A percentile compares a stretch with the other conserved stretches of the same genome.
Evolutionary conservation across 2,888 invertebrate genomes (phyloP).

Genomic region (Mythimna pallens): DNA sequence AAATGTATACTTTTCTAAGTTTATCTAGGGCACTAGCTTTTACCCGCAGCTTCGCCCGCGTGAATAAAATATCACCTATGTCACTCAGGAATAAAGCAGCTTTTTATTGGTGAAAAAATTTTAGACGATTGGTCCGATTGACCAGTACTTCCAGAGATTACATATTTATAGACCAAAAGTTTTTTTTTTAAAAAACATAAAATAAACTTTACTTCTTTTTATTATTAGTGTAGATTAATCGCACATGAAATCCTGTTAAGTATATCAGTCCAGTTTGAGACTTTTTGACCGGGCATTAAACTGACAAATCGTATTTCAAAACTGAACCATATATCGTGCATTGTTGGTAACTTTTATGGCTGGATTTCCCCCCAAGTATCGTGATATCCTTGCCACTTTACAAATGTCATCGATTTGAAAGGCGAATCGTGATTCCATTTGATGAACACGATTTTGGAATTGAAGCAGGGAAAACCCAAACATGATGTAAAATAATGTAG

Average conservation of each 20-base stretch:
- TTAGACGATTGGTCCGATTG: too few species aligned
- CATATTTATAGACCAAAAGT: too few species aligned
- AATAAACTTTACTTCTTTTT: too few species aligned
- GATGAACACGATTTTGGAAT: slow-evolving; percentile 77
- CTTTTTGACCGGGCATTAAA: background rate
- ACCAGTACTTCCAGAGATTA: too few species aligned
- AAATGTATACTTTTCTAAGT: too few species aligned
- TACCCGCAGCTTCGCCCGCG: too few species aligned
- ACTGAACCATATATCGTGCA: slow-evolving; percentile 70
- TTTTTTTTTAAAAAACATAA: too few species aligned
- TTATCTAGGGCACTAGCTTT: too few species aligned
- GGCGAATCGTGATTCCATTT: slow-evolving; percentile 86
- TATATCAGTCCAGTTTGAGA: background rate
- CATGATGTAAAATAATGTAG: slow-evolving; percentile 42
- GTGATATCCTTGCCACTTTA: slow-evolving; percentile 85
- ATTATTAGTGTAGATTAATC: too few species aligned
- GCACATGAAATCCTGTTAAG: background rate
- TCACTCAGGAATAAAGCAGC: too few species aligned
- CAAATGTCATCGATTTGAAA: slow-evolving; percentile 88
- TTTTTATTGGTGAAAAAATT: too few species aligned
- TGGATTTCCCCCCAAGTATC: slow-evolving; percentile 85
- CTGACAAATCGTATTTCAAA: slow-evolving; percentile 50
- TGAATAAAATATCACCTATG: too few species aligned
- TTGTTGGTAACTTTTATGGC: slow-evolving; percentile 75
- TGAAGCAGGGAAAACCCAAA: slow-evolving; percentile 79